Evolutionary conservation across 2,888 invertebrate species (phyloP), one percentile per base, ranked within the genome.

Genomic region (Chironomus tentans): DNA sequence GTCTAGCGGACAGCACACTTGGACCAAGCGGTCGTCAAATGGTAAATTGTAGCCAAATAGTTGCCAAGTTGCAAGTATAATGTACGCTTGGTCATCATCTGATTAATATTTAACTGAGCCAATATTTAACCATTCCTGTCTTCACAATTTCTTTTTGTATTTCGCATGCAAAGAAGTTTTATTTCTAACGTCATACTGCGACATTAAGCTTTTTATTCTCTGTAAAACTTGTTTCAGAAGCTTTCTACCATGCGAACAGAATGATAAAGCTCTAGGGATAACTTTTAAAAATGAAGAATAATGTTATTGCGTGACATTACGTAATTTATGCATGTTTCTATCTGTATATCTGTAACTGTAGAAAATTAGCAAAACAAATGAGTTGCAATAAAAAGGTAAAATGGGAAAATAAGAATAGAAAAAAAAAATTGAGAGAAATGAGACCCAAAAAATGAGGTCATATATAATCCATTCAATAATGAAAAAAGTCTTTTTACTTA

Each of bases 361-460:
- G 13, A 62, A 22, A 62, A 65, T 65, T 65, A 65, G 65, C 24
- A 65, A 65, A 24, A 22, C 65, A 65, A 65, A 65, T 65, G 65
- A 65, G 65, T 22, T 65, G 65, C 65, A 65, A 65, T 65, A 65
- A 65, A 65, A 62, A 62, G 62, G 22, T 18, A 22, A 12, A 65
- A 65, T 21, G 24, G 65, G 10, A 38, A 38, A 38, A 38, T 38
- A 38, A 38, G 38, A 38, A 38, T 38, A 10, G 28, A 28, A 28
- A 28, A 5, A n/a, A n/a, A 38, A 10, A 28, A 28, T 38, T 7
- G 7, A 38, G 10, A 38, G 38, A 38, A 38, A 38, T 38, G 38
- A 38, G 38, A 38, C 38, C 10, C 10, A 38, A 38, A 38, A 38
- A 38, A 38, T 38, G 10, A 38, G 38, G 10, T 38, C 38, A 38